Base-by-base conservation (phyloP, 2,113 vertebrate genomes). In the Psilopsiagon aymara region DNA sequence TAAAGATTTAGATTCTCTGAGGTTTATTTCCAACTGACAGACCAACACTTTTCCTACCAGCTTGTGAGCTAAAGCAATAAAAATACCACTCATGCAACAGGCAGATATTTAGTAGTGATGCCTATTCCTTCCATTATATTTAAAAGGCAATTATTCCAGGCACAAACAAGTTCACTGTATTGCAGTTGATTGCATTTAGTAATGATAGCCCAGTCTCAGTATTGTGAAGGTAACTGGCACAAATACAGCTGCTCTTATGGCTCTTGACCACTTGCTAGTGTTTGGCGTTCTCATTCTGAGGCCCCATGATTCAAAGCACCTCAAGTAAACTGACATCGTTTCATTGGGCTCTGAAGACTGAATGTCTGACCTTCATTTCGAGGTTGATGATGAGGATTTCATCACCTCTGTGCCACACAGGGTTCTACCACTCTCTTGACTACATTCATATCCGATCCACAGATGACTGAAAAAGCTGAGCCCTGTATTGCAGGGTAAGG, bases 161-260 rank as follows among this genome's bases (percentile, higher is more conserved):
- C 35, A 88, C 37, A 86, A 85, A 41, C 44, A 52, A 55, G 24
- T 29, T 92, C 29, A 19, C n/a, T 78, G 9, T 37, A 49, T 23
- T 67, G 39, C 19, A 87, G 14, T 2, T 87, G n/a, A 14, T 18
- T 35, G 13, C 10, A 55, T 37, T 74, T 46, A 59, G 28, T 17
- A 92, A 83, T 0, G 0, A 14, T 6, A 55, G 27, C 6, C 23
- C n/a, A 31, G 37, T 1, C 0, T 35, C 24, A 64, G 4, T 62
- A 53, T 55, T 80, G n/a, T 53, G 33, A 69, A 90, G 16, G 63
- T 35, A 46, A 9, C 29, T 63, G 76, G 44, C 37, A 63, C 28
- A 24, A 46, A 29, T 9, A 74, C 13, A 46, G 4, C 41, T 41
- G n/a, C 24, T 80, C 10, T 44, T 46, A 43, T 0, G 10, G 41